These are phyloP conservation scores for Phenganax stokvisi DNA, from an alignment of 92 coral and sea anemone genomes.

Conservation along the genomic window DNA sequence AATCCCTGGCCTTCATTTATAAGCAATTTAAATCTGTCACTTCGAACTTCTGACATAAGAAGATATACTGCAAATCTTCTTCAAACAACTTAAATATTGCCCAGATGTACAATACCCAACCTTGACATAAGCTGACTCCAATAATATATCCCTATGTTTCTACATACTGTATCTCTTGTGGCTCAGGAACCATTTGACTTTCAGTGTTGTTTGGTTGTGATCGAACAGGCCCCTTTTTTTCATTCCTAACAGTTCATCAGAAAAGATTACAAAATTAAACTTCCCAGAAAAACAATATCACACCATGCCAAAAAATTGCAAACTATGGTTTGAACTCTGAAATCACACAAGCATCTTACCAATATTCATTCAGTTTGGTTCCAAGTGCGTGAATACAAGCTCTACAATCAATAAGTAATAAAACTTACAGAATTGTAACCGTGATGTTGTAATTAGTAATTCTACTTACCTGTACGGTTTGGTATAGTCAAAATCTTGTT, in stretches of 20 bases:
- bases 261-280: neutral
- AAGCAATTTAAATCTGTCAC: neutral
- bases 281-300: neutral
- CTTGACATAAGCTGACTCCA: no score
- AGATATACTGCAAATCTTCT: neutral
- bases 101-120: no score
- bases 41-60: neutral
- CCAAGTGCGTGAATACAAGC: constrained; percentile 81
- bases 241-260: constrained; percentile 59
- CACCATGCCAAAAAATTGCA: constrained; percentile 10
- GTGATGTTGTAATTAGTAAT: neutral
- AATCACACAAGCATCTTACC: constrained; percentile 43
- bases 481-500: constrained; percentile 97
- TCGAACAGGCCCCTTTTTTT: constrained; percentile 76
- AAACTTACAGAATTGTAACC: neutral
- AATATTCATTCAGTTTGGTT: constrained; percentile 78
- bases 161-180: constrained; percentile 85
- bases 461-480: constrained; percentile 73
- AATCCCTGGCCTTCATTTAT: no score
- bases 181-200: constrained; percentile 62
- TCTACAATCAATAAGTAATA: constrained; percentile 37
- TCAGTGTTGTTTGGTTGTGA: constrained; percentile 31
- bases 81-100: neutral
- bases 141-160: no score
- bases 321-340: neutral